Evolutionary conservation across 2,797 vertebrate species (phyloP), one percentile per base, ranked within the genome.

Genomic region (Geotrypetes seraphini): DNA sequence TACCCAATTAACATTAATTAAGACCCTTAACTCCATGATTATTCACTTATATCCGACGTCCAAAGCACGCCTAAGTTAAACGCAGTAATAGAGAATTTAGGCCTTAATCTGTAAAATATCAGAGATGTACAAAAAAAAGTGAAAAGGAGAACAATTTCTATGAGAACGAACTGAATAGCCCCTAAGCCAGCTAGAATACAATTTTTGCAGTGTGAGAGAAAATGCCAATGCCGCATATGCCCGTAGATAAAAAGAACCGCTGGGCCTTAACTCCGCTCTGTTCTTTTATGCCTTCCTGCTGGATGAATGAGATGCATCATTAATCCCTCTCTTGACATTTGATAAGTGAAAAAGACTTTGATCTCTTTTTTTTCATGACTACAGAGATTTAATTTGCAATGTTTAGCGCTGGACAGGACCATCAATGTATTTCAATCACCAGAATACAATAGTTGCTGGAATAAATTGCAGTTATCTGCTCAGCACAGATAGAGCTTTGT

Each of bases 341-440:
- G 19, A 18, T 50, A 34, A 10, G 21, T 19, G 8, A 3, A 45
- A 15, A 19, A 10, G 41, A 44, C 10, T 27, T 1, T 7, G 10
- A 3, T 19, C 33, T 6, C 18, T 9, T 12, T 11, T n/a, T n/a
- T n/a, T 36, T 33, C 10, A 27, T 51, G 33, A 36, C 40, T 39
- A 28, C 15, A 12, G 48, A 32, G 37, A 47, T 56, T 57, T 44
- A 29, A 48, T 34, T 50, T 18, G 3, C 26, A 35, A 8, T 27
- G 18, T 36, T 46, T 42, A 46, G 21, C 30, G 18, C 26, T 27
- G 35, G 54, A 14, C 22, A 22, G 10, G 23, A 37, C 26, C 7
- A 36, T 49, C 23, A 7, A 23, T 36, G 55, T 48, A 15, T 34
- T 53, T 26, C 20, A 29, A 19, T 22, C 54, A 56, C 54, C 59